Conservation (phyloP, 2,113 vertebrate species). For the Brachyhypopomus gauderio region DNA sequence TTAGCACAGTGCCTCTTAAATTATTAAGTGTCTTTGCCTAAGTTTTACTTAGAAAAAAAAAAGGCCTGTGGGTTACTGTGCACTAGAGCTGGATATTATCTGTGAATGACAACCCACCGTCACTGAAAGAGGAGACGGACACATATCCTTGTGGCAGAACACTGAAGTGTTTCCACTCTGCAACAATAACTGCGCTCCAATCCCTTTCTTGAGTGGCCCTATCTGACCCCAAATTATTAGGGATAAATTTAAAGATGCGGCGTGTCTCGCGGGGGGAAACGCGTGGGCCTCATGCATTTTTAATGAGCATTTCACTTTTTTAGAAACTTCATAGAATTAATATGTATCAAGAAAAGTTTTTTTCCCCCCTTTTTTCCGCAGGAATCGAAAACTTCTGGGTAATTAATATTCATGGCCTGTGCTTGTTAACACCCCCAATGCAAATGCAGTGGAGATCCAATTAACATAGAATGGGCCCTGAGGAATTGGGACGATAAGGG, state of each 20-base stretch:
- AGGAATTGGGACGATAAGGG: slow-evolving; percentile 85
- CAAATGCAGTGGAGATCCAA: slow-evolving; percentile 81
- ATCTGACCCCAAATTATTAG: slow-evolving; percentile 77
- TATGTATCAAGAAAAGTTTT: slow-evolving; percentile 82
- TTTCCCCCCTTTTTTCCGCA: slow-evolving; percentile 34
- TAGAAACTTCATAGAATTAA: slow-evolving; percentile 89
- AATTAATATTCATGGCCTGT: slow-evolving; percentile 92
- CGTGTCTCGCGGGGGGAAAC: slow-evolving; percentile 71
- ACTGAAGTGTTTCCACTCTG: slow-evolving; percentile 68
- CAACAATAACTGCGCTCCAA: slow-evolving; percentile 67
- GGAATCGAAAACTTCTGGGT: slow-evolving; percentile 85
- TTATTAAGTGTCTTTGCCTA: no score
- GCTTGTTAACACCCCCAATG: slow-evolving; percentile 87
- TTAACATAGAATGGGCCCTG: slow-evolving; percentile 78
- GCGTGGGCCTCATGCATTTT: slow-evolving; percentile 76
- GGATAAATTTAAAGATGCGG: slow-evolving; percentile 74
- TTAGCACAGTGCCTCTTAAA: not conserved
- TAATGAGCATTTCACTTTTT: slow-evolving; percentile 78
- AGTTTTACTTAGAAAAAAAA: no score
- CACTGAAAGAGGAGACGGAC: no score
- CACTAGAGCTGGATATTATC: no score
- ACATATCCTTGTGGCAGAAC: not conserved
- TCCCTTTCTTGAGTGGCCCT: slow-evolving; percentile 58
- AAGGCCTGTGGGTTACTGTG: no score
- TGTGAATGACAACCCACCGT: no score